Base-by-base conservation (phyloP, 1,140 invertebrate genomes). In the Conopomorpha cramerella region DNA sequence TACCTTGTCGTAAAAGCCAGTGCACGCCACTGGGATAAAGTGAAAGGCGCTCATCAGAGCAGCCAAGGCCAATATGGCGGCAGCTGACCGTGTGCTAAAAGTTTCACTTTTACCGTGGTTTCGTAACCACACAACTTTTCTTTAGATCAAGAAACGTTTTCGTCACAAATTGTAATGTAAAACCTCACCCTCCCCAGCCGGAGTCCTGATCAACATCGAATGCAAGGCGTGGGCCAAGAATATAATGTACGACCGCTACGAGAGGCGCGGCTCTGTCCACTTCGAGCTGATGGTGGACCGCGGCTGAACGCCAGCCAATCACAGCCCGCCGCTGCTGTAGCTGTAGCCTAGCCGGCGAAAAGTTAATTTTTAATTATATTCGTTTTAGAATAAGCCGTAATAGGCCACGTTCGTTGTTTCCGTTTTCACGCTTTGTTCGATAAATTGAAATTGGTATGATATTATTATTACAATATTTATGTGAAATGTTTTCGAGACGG, bases 171-270 rank as follows among this genome's bases (percentile, higher is more conserved):
- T n/a, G n/a, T n/a, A n/a, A n/a, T n/a, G n/a, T n/a, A n/a, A n/a
- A n/a, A n/a, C n/a, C n/a, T n/a, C n/a, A n/a, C n/a, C n/a, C 17
- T 64, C n/a, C n/a, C n/a, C 73, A 90, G 90, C 85, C 57, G 90
- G 91, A 30, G 89, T 95, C 15, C 81, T 96, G 43, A 93, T 97
- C 76, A 95, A 96, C 80, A 91, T 96, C 76, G 93, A 96, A 77
- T 96, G 95, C 82, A 95, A 93, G 81, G 93, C 93, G 46, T 97
- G 93, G 92, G 93, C 94, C 48, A 86, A 87, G 63, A 97, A 97
- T 80, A 96, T 98, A 52, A 57, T 82, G 31, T 92, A 95, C 67
- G 90, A 95, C 77, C 84, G 91, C 55, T 84, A 85, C 59, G 91
- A 95, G 53, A 84, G 90, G 65, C 86, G 92, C 68, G 95, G 95